Evolutionary conservation across 2,888 invertebrate genomes (phyloP).

Genomic region (Phragmatobia fuliginosa): DNA sequence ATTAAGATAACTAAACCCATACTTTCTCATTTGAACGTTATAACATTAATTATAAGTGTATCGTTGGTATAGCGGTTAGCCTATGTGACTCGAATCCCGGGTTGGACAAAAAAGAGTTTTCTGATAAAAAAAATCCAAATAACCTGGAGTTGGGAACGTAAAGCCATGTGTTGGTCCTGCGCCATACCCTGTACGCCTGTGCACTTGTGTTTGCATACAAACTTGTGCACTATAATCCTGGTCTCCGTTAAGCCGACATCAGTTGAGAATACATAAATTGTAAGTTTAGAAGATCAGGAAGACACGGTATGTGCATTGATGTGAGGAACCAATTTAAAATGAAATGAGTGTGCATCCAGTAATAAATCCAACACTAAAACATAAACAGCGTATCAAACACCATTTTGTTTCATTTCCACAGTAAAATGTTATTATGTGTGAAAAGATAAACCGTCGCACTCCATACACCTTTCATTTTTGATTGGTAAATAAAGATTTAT

Average conservation of each 20-base stretch:
- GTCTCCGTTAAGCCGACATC: no score
- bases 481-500: conserved; percentile 42
- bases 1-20: not conserved
- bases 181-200: no score
- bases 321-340: conserved; percentile 15
- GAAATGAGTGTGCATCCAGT: conserved; percentile 18
- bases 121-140: no score
- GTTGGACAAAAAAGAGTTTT: no score
- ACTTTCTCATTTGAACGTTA: no score
- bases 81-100: no score
- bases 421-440: conserved; percentile 29
- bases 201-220: no score
- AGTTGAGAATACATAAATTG: no score
- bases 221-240: no score
- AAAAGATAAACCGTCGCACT: conserved; percentile 29
- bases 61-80: no score
- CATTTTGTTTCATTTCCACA: conserved; percentile 29
- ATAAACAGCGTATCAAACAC: conserved; percentile 34
- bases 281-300: not conserved
- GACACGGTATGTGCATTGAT: conserved; percentile 1
- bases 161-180: no score
- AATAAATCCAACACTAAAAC: conserved; percentile 21
- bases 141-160: no score
- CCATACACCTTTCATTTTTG: conserved; percentile 40
- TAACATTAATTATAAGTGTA: not conserved